Evolutionary conservation across 2,888 invertebrate genomes (phyloP).

Genomic region (Ophioninae sp.): DNA sequence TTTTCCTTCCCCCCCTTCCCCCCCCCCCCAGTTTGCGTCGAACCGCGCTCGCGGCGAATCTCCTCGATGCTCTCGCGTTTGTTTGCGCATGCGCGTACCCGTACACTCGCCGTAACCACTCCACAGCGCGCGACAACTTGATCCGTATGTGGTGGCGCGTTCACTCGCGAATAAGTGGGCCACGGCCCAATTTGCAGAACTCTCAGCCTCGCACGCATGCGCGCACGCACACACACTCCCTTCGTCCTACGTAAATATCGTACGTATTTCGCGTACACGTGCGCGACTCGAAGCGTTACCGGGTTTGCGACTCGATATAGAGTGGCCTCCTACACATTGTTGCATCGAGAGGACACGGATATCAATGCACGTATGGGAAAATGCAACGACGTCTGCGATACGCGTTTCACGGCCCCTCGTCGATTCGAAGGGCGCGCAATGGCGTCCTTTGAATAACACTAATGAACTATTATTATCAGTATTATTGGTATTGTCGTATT

Average conservation of each 20-base stretch:
- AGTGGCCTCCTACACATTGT: background rate
- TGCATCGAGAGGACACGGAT: background rate
- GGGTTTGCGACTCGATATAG: background rate
- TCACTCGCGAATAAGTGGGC: slow-evolving; percentile 74
- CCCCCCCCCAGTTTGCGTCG: background rate
- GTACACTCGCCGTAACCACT: background rate
- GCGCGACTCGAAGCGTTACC: background rate
- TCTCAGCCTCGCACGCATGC: slow-evolving; percentile 68
- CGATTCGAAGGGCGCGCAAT: slow-evolving; percentile 51
- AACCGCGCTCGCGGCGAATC: background rate
- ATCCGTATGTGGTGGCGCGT: slow-evolving; percentile 16
- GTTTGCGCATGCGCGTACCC: slow-evolving; percentile 34
- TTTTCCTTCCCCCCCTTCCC: slow-evolving; percentile 17
- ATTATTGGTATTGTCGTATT: background rate
- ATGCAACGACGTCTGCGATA: background rate
- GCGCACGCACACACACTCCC: slow-evolving; percentile 42
- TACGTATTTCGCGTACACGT: background rate
- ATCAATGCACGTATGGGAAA: background rate
- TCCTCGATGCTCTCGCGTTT: background rate
- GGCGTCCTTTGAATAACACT: slow-evolving; percentile 42
- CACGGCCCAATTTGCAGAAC: slow-evolving; percentile 79
- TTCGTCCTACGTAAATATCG: background rate
- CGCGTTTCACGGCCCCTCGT: slow-evolving; percentile 53
- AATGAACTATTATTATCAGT: slow-evolving; percentile 17
- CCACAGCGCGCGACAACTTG: background rate